These are phyloP conservation scores for Meganola albula DNA, from an alignment of 2,888 invertebrate genomes.

Conservation along the genomic window DNA sequence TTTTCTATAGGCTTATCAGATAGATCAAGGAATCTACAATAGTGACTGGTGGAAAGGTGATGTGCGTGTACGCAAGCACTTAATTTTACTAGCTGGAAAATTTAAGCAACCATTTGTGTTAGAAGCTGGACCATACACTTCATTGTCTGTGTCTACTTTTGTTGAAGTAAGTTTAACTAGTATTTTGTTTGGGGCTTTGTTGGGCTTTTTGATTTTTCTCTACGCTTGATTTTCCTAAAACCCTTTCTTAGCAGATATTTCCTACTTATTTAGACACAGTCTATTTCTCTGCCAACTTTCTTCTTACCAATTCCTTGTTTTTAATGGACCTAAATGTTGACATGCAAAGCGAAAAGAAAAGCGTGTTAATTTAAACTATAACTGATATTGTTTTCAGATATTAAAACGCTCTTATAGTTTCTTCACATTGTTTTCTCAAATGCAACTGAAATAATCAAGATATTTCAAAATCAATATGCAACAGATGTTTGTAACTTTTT, in stretches of 20 bases:
- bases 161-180: constrained; percentile 38
- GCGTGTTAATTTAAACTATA: no score
- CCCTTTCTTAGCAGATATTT: no score
- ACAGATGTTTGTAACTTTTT: no score
- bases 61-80: constrained; percentile 27
- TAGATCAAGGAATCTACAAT: constrained; percentile 40
- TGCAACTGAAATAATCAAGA: constrained; percentile 32
- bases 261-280: no score
- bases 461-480: neutral
- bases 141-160: constrained; percentile 47
- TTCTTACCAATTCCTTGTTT: no score
- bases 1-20: no score
- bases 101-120: constrained; percentile 33
- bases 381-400: constrained; percentile 42
- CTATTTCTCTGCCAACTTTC: no score
- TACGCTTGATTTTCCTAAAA: no score
- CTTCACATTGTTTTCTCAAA: constrained; percentile 48
- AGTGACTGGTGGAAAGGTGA: constrained; percentile 54
- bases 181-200: no score
- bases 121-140: constrained; percentile 47
- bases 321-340: no score
- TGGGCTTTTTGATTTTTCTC: no score
- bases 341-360: no score
- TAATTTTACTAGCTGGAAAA: constrained; percentile 45
- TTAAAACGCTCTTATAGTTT: constrained; percentile 55